Base-by-base conservation (phyloP, 1,140 invertebrate genomes). In the Cotesia chilonis region DNA sequence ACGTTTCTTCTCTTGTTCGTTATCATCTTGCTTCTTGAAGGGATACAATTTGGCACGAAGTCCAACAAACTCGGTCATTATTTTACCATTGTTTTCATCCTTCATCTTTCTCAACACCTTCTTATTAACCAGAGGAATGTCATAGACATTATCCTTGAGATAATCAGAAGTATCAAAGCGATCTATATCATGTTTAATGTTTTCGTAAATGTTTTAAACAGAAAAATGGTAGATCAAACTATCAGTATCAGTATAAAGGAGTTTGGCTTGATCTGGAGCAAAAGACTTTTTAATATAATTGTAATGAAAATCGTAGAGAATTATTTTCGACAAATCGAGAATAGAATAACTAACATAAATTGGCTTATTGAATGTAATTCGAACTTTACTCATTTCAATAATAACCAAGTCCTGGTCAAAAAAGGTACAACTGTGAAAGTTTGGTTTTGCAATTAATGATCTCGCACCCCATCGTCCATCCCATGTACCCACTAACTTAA, bases 261-360 rank as follows among this genome's bases (percentile, higher is more conserved):
- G 28, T 28, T 60, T 60, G 2, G 6, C 17, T 57, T 17, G n/a
- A 36, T 36, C 28, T 68, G 4, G 17, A 20, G 14, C 6, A 37
- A 68, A 79, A 55, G 61, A 77, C 36, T 63, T 57, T 70, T 73
- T 77, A 20, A 79, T 75, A 37, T 74, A 77, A 55, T 75, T 65
- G 77, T 79, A 84, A 41, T 78, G 75, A 52, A 77, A 85, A 80
- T 78, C 76, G 76, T 77, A 81, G 73, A 79, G 84, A 80, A 35
- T n/a, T n/a, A 47, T 41, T 36, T 60, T 51, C 4, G 54, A 36
- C 9, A 74, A 76, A 68, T 77, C 73, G 54, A 80, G 77, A 35
- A 79, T 76, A 47, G 68, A 77, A 12, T 65, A 67, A 0, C 73
- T 41, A 55, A 6, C 78, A 14, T 66, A 78, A 37, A 54, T 81